A percentile compares a stretch with the other conserved stretches of the same genome.
phyloP scores from a whole-genome alignment of 2,797 vertebrate species.

The Hippoglossus hippoglossus region DNA sequence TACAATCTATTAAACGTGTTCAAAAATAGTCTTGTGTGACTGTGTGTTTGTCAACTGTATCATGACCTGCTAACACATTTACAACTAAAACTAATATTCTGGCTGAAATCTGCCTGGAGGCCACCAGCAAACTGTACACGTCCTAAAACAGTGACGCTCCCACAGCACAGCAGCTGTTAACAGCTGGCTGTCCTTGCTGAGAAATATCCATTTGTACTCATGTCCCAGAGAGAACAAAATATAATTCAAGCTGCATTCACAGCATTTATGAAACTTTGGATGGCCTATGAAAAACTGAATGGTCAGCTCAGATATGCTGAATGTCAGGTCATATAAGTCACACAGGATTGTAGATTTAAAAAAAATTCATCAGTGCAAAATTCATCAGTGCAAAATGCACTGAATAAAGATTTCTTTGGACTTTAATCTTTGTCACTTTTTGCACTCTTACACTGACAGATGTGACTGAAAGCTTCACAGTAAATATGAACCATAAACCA shows the following conservation, averaged over 20 bases:
- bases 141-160: too few species aligned
- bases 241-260: neutral
- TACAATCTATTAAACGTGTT: slow-evolving; percentile 71
- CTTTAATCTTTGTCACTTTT: neutral
- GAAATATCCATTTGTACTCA: neutral
- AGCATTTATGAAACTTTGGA: neutral
- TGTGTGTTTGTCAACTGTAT: neutral
- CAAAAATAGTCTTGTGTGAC: slow-evolving; percentile 21
- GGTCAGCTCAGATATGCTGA: neutral
- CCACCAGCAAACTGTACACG: too few species aligned
- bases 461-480: neutral
- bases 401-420: neutral
- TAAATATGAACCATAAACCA: neutral
- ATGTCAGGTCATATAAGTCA: neutral
- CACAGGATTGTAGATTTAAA: neutral
- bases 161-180: too few species aligned
- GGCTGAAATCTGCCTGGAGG: too few species aligned
- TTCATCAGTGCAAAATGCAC: too few species aligned
- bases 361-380: too few species aligned
- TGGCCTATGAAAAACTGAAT: neutral
- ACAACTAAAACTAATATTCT: too few species aligned
- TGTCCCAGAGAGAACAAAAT: neutral
- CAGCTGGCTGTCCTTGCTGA: too few species aligned
- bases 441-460: neutral
- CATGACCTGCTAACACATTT: neutral